phyloP scores from a whole-genome alignment of 2,888 invertebrate species.

The Lysandra coridon region DNA sequence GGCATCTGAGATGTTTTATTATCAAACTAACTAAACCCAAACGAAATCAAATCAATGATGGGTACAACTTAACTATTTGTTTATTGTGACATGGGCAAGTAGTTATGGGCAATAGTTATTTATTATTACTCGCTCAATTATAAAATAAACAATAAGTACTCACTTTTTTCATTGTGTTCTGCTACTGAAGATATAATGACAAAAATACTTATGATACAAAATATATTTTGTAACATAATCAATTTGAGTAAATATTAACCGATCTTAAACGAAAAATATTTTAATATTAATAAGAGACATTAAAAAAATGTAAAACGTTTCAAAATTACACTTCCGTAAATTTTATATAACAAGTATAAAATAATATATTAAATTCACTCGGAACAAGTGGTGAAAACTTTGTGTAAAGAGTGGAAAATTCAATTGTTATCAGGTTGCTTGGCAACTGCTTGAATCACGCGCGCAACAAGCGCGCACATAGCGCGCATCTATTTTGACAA shows the following conservation, averaged over 20 bases:
- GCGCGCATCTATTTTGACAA: neutral
- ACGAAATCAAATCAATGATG: too few relatives aligned
- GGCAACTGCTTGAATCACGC: conserved; percentile 74
- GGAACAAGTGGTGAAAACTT: neutral
- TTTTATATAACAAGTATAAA: neutral
- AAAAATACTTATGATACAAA: neutral
- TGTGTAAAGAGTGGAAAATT: conserved; percentile 45
- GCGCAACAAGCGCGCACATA: conserved; percentile 45
- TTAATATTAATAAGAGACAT: neutral
- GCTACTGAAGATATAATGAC: neutral
- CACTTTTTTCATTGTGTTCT: conserved; percentile 36
- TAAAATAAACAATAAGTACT: conserved; percentile 23
- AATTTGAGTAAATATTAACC: neutral
- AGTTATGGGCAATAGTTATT: too few relatives aligned
- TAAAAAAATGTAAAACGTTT: neutral
- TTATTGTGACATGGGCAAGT: too few relatives aligned
- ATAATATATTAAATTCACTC: neutral
- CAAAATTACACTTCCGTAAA: neutral
- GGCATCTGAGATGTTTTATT: too few relatives aligned
- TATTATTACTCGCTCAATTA: neutral
- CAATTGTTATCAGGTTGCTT: conserved; percentile 64
- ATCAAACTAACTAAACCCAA: too few relatives aligned
- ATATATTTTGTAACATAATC: neutral
- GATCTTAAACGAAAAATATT: neutral
- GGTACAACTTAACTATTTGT: too few relatives aligned